Percentiles rank a stretch among this genome's conserved stretches.
Conservation (phyloP, 2,113 vertebrate genomes). For the Plotosus lineatus region DNA sequence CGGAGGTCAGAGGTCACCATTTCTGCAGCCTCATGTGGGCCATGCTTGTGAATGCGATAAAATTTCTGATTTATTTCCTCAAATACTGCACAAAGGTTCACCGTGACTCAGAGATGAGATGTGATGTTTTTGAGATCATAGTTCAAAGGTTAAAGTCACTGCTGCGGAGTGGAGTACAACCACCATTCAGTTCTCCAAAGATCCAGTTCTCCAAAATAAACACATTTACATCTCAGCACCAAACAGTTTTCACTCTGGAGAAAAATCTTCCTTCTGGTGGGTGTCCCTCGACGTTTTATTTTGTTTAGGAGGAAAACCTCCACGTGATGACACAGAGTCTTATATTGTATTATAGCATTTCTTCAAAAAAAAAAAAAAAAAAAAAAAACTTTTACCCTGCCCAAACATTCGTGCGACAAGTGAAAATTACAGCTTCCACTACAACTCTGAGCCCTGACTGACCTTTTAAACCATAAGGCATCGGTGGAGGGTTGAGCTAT, state of each 20-base stretch:
- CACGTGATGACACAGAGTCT: not conserved
- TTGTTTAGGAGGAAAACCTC: not conserved
- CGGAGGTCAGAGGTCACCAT: no score
- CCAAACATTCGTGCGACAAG: conserved; percentile 26
- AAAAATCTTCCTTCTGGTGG: not conserved
- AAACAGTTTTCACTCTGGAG: not conserved
- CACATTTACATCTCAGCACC: not conserved
- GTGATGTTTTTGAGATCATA: no score
- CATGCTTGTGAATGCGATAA: no score
- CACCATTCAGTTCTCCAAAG: no score
- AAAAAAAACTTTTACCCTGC: not conserved
- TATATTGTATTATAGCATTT: not conserved
- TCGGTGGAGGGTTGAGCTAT: not conserved
- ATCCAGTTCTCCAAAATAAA: no score
- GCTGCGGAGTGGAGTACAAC: no score
- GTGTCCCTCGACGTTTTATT: not conserved
- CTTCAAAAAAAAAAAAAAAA: conserved; percentile 1
- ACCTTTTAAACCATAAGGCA: conserved; percentile 6
- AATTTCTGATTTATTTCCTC: no score
- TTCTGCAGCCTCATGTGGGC: no score
- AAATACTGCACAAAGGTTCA: no score
- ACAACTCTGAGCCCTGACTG: conserved; percentile 4
- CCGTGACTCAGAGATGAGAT: no score
- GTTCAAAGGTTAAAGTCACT: no score
- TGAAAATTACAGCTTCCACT: conserved; percentile 21